Evolutionary conservation across 2,113 vertebrate genomes (phyloP).

Genomic region (Anarrhichthys ocellatus): DNA sequence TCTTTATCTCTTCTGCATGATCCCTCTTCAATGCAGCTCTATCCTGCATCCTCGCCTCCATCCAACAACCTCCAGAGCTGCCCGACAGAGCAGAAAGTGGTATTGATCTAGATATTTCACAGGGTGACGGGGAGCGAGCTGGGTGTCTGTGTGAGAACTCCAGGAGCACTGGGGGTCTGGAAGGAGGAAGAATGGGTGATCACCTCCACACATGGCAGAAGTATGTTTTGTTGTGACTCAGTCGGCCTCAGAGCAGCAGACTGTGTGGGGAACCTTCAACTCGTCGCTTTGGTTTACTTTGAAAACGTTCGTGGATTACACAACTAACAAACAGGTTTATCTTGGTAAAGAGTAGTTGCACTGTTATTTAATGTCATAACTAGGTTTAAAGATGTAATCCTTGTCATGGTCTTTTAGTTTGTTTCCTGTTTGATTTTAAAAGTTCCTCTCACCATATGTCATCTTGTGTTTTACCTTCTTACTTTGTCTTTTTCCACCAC

Average conservation of each 20-base stretch:
- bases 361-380: background rate
- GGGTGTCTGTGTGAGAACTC: conserved; percentile 11
- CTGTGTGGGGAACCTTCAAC: conserved; percentile 32
- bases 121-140: background rate
- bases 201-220: background rate
- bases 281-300: conserved; percentile 34
- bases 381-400: no score
- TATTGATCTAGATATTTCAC: conserved; percentile 53
- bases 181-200: conserved; percentile 36
- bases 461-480: no score
- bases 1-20: background rate
- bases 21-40: background rate
- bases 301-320: conserved; percentile 31
- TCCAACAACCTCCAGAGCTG: conserved; percentile 1
- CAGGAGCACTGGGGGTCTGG: conserved; percentile 8
- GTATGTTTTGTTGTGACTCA: conserved; percentile 38
- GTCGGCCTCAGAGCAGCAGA: conserved; percentile 22
- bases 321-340: background rate
- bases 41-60: background rate
- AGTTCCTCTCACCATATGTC: no score
- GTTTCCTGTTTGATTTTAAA: no score
- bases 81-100: conserved; percentile 13
- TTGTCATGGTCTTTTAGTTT: no score
- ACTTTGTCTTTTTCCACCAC: background rate
- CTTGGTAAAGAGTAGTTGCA: background rate